Percentiles rank a stretch among this genome's conserved stretches.
These are phyloP conservation scores for Danaus chrysippus DNA, from an alignment of 2,888 invertebrate species.

Conservation along the genomic window DNA sequence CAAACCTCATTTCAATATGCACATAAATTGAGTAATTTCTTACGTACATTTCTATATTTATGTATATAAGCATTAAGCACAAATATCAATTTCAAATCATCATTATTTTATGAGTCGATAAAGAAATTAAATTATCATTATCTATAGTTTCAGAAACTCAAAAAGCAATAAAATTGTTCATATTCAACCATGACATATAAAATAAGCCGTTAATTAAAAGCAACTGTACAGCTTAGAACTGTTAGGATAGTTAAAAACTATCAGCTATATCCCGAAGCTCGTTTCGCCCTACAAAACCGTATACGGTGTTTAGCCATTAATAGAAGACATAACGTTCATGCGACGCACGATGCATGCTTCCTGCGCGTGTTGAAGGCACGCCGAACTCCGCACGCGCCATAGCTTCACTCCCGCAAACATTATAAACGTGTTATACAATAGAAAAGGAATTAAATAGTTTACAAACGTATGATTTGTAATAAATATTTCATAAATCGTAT, in stretches of 20 bases:
- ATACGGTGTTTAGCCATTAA: slow-evolving; percentile 52
- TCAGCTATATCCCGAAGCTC: background rate
- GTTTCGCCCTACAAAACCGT: slow-evolving; percentile 53
- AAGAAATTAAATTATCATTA: too few species aligned
- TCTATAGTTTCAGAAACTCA: background rate
- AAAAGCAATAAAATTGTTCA: background rate
- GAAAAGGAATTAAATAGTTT: too few species aligned
- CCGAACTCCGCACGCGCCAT: background rate
- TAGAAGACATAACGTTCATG: slow-evolving; percentile 43
- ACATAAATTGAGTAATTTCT: too few species aligned
- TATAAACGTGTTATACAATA: too few species aligned
- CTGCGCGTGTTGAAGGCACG: slow-evolving; percentile 46
- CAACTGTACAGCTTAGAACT: background rate
- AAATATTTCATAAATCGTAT: too few species aligned
- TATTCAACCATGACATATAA: background rate
- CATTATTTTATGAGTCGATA: too few species aligned
- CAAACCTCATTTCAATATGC: too few species aligned
- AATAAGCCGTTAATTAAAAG: background rate
- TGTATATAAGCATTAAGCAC: too few species aligned
- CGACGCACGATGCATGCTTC: slow-evolving; percentile 61
- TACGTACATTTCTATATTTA: too few species aligned
- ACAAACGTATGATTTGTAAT: too few species aligned
- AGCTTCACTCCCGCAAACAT: too few species aligned
- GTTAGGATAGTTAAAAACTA: background rate
- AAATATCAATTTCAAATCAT: too few species aligned